Conservation (phyloP, 2,888 invertebrate species). For the Hylaea fasciaria region DNA sequence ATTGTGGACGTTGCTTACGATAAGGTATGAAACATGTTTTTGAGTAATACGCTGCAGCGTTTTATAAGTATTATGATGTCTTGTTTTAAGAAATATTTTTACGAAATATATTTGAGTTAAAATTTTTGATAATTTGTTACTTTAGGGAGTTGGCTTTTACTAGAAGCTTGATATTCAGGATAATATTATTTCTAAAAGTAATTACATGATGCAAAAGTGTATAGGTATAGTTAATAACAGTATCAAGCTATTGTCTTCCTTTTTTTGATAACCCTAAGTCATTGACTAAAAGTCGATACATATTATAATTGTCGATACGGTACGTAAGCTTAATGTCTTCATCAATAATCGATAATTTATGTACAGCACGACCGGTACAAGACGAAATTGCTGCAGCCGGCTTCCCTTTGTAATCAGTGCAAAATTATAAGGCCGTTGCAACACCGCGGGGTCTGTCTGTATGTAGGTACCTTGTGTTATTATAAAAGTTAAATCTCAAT, state of each 20-base stretch:
- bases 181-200: too few species aligned
- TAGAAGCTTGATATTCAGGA: too few species aligned
- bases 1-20: conserved; percentile 18
- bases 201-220: too few species aligned
- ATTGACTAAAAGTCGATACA: conserved; percentile 50
- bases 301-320: conserved; percentile 68
- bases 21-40: conserved; percentile 15
- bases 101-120: too few species aligned
- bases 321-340: conserved; percentile 83
- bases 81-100: too few species aligned
- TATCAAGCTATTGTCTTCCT: background rate
- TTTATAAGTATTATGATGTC: conserved; percentile 7
- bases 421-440: conserved; percentile 82
- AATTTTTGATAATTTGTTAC: too few species aligned
- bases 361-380: conserved; percentile 82
- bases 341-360: conserved; percentile 85
- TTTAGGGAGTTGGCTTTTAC: too few species aligned
- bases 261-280: conserved; percentile 5
- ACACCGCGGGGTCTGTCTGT: conserved; percentile 71
- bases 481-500: conserved; percentile 73
- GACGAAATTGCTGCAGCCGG: conserved; percentile 86
- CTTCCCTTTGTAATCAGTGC: conserved; percentile 85
- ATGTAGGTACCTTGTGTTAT: conserved; percentile 57
- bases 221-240: background rate
- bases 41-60: conserved; percentile 2